These are phyloP conservation scores for Pocillopora verrucosa DNA, from an alignment of 64 coral and sea anemone genomes.

Conservation along the genomic window DNA sequence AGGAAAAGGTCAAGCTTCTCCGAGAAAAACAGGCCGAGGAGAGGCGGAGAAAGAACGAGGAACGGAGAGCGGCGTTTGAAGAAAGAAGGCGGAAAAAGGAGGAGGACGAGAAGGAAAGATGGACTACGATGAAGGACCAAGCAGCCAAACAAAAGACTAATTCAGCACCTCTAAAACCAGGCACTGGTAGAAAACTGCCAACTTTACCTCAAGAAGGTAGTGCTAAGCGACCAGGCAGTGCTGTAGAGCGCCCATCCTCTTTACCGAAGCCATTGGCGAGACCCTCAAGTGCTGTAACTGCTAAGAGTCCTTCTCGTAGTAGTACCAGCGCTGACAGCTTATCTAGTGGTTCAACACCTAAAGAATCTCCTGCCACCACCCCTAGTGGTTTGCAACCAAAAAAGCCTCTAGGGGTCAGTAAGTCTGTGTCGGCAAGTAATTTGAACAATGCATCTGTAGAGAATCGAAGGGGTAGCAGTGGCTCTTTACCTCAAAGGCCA, in stretches of 20 bases:
- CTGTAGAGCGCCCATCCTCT: constrained; percentile 56
- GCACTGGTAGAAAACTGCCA: constrained; percentile 82
- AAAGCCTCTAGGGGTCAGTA: constrained; percentile 26
- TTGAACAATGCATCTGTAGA: constrained; percentile 38
- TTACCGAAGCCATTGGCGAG: constrained; percentile 77
- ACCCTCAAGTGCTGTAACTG: constrained; percentile 27
- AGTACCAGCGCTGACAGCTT: constrained; percentile 63
- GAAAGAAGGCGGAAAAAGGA: constrained; percentile 77
- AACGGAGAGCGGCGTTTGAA: constrained; percentile 78
- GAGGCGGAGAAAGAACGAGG: constrained; percentile 80
- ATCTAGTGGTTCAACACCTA: constrained; percentile 76
- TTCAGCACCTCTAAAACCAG: constrained; percentile 41
- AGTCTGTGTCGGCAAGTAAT: constrained; percentile 66
- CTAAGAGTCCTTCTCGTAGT: constrained; percentile 53
- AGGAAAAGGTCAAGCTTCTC: constrained; percentile 64
- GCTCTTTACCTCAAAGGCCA: constrained; percentile 12
- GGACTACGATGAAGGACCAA: constrained; percentile 64
- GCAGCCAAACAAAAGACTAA: constrained; percentile 33
- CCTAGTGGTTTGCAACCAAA: constrained; percentile 50
- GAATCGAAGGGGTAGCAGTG: constrained; percentile 28
- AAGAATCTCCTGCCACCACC: constrained; percentile 64
- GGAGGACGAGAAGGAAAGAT: constrained; percentile 77
- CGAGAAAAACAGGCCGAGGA: constrained; percentile 88
- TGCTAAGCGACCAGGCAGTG: constrained; percentile 72
- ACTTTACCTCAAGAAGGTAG: constrained; percentile 43